Percentiles rank a stretch among this genome's conserved stretches.
Conservation (phyloP, 2,888 invertebrate genomes). For the Drosophila conformis region DNA sequence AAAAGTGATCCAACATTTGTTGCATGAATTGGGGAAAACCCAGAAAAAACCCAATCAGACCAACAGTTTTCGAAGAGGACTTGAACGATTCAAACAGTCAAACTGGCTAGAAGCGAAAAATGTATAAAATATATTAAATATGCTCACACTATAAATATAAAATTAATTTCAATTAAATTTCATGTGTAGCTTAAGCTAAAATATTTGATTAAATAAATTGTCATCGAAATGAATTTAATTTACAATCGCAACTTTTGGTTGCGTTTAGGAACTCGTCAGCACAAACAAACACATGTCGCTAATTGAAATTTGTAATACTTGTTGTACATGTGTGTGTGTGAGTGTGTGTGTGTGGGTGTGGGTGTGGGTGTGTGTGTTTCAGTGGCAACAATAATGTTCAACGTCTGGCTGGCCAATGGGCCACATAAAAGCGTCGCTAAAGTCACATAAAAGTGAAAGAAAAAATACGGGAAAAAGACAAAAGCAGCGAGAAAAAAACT, state of each 20-base stretch:
- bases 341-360: neutral
- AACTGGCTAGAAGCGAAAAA: neutral
- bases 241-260: constrained; percentile 21
- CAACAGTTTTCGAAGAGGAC: neutral
- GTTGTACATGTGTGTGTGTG: constrained; percentile 13
- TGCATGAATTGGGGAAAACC: too few relatives aligned
- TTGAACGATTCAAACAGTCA: neutral
- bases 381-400: constrained; percentile 42
- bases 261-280: constrained; percentile 41
- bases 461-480: neutral
- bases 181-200: neutral
- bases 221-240: constrained; percentile 30
- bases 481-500: constrained; percentile 4
- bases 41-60: too few relatives aligned
- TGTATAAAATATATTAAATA: neutral
- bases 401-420: constrained; percentile 59
- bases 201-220: neutral
- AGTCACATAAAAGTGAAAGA: constrained; percentile 38
- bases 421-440: constrained; percentile 54
- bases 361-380: constrained; percentile 19
- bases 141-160: neutral
- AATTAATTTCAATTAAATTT: neutral
- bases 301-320: constrained; percentile 75
- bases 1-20: too few relatives aligned
- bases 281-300: constrained; percentile 52